Percentiles rank a stretch among this genome's conserved stretches.
These are phyloP conservation scores for Pelusios castaneus DNA, from an alignment of 2,113 vertebrate species.

Conservation along the genomic window DNA sequence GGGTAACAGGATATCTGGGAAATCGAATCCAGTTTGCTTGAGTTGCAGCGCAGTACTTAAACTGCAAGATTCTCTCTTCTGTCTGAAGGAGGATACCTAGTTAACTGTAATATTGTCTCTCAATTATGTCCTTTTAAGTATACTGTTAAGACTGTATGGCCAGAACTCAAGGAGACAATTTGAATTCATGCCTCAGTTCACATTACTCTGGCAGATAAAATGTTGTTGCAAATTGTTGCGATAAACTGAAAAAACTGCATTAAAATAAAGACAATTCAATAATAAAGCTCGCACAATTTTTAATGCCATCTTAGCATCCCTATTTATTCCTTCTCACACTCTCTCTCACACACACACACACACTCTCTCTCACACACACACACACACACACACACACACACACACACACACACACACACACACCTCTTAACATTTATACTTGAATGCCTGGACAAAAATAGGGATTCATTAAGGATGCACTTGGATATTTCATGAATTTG, in stretches of 20 bases:
- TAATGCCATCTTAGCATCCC: neutral
- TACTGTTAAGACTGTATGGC: neutral
- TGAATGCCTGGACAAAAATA: neutral
- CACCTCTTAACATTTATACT: neutral
- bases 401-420: too few relatives aligned
- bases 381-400: too few relatives aligned
- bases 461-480: neutral
- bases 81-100: neutral
- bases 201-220: neutral
- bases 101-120: neutral
- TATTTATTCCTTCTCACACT: neutral
- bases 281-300: neutral
- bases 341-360: too few relatives aligned
- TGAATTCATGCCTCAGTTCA: neutral
- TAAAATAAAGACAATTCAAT: neutral
- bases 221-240: neutral
- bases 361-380: too few relatives aligned
- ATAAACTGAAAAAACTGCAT: neutral
- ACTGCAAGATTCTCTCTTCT: neutral
- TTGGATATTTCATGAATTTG: neutral
- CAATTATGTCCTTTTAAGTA: neutral
- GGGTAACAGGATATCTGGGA: neutral
- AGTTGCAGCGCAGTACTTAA: neutral
- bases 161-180: neutral
- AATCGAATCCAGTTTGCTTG: slow-evolving; percentile 6